Conservation (phyloP, 2,113 vertebrate species). For the Zosterops japonicus region DNA sequence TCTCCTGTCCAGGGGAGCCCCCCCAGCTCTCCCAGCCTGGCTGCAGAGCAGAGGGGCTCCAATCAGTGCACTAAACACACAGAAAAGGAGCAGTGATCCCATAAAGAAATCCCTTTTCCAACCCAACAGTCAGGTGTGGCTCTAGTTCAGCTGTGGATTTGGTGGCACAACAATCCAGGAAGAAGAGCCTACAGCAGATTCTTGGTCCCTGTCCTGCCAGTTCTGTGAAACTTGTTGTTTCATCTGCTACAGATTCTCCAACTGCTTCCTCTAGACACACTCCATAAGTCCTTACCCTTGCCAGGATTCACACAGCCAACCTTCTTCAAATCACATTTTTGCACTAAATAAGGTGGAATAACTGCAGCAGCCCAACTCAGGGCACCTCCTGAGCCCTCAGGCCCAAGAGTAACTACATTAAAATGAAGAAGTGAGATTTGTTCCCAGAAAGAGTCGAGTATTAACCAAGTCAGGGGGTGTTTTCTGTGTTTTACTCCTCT, state of each 20-base stretch:
- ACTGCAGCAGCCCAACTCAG: not conserved
- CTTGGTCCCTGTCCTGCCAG: not conserved
- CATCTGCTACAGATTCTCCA: not conserved
- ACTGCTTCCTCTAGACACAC: fast-evolving
- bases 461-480: not conserved
- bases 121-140: not conserved
- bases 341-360: not conserved
- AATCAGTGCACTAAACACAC: not conserved
- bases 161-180: not conserved
- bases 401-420: not conserved
- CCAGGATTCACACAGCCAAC: fast-evolving
- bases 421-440: not conserved
- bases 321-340: fast-evolving
- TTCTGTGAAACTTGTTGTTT: not conserved
- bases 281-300: not conserved
- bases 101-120: not conserved
- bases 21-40: not conserved
- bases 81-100: not conserved
- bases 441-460: not conserved
- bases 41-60: not conserved
- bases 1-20: not conserved
- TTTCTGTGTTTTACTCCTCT: not conserved
- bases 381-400: not conserved
- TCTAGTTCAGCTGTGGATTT: not conserved
- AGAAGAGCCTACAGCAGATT: not conserved